phyloP scores from a whole-genome alignment of 1,140 invertebrate genomes.

The Drepana arcuata region DNA sequence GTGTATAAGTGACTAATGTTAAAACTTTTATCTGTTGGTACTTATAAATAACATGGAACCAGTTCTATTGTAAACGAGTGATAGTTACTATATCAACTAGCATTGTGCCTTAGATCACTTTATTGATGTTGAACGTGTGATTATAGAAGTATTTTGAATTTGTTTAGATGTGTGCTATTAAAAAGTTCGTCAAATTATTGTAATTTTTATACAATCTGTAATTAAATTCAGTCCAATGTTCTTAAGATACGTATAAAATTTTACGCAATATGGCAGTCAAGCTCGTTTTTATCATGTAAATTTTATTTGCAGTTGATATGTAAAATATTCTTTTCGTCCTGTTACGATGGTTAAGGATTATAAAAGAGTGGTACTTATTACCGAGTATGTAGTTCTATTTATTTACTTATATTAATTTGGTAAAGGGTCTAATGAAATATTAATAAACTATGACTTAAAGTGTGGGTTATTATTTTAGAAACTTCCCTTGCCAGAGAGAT shows the following conservation, averaged over 20 bases:
- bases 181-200: no score
- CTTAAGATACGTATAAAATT: no score
- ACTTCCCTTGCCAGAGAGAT: no score
- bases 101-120: constrained; percentile 68
- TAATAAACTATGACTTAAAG: constrained; percentile 63
- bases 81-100: constrained; percentile 61
- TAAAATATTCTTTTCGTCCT: constrained; percentile 35
- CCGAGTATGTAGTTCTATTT: constrained; percentile 65
- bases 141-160: constrained; percentile 32
- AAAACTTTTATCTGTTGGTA: no score
- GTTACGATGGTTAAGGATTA: constrained; percentile 42
- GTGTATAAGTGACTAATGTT: constrained; percentile 5
- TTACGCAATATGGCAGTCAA: constrained; percentile 62
- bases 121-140: constrained; percentile 30
- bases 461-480: constrained; percentile 5
- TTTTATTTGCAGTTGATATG: constrained; percentile 62
- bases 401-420: constrained; percentile 68
- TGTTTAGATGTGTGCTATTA: constrained; percentile 53
- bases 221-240: no score
- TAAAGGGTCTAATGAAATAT: constrained; percentile 70
- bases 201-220: no score
- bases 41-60: no score
- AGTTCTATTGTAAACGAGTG: constrained; percentile 46
- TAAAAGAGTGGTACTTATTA: constrained; percentile 62
- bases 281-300: constrained; percentile 49